Percentiles rank a stretch among this genome's conserved stretches.
These are phyloP conservation scores for Chloroceryle inda DNA, from an alignment of 2,797 vertebrate species.

Conservation along the genomic window DNA sequence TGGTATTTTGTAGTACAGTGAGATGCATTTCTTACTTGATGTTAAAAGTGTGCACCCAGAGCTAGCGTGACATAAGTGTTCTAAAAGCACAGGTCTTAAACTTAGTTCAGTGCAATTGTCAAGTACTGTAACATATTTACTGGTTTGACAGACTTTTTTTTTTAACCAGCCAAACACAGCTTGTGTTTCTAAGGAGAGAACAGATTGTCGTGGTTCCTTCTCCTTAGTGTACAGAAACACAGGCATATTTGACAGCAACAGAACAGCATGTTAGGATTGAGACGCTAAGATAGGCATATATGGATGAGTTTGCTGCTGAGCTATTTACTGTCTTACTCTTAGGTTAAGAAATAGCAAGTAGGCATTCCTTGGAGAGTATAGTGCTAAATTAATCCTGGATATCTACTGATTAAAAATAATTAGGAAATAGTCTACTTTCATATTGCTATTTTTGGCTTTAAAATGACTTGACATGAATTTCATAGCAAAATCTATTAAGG, in stretches of 20 bases:
- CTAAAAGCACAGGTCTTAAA: not conserved
- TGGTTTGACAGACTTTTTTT: constrained; percentile 65
- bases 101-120: constrained; percentile 64
- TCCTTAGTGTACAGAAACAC: constrained; percentile 68
- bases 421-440: not conserved
- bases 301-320: not conserved
- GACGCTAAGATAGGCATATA: not conserved
- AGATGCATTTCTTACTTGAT: not conserved
- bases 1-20: not conserved
- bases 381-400: not conserved
- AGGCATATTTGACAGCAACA: constrained; percentile 29
- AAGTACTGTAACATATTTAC: constrained; percentile 72
- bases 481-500: not conserved
- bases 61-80: not conserved
- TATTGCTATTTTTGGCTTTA: not conserved
- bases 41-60: not conserved
- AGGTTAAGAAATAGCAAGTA: not conserved
- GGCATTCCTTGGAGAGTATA: not conserved
- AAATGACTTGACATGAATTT: not conserved
- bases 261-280: not conserved
- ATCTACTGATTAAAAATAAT: not conserved
- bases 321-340: not conserved
- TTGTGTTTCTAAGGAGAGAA: constrained; percentile 77
- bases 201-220: constrained; percentile 69
- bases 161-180: constrained; percentile 73